Evolutionary conservation across 2,797 vertebrate genomes (phyloP).

Genomic region (Pseudopleuronectes americanus): DNA sequence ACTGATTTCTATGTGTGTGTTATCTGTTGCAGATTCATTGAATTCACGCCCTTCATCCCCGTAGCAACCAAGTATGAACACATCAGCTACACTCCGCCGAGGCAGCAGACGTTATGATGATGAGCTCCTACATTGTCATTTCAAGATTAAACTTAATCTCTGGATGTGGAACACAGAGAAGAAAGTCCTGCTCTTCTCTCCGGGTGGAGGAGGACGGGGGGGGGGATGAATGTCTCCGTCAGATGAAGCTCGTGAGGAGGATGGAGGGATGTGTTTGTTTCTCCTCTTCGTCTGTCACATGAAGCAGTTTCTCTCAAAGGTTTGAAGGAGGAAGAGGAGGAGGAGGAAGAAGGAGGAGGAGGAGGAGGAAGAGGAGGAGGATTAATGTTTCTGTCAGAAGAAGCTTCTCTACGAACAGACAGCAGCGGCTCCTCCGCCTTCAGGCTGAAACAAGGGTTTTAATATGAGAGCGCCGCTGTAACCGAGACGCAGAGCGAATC

Average conservation of each 20-base stretch:
- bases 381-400: slow-evolving; percentile 76
- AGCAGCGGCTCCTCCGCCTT: slow-evolving; percentile 67
- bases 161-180: background rate
- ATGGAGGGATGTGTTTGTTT: slow-evolving; percentile 40
- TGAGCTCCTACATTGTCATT: background rate
- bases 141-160: background rate
- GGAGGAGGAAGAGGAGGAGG: slow-evolving; percentile 60
- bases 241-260: slow-evolving; percentile 50
- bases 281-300: slow-evolving; percentile 22
- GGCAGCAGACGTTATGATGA: too few species aligned
- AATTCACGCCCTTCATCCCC: too few species aligned
- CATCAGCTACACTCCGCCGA: too few species aligned
- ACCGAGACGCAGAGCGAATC: slow-evolving; percentile 40
- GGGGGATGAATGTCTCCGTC: slow-evolving; percentile 46
- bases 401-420: slow-evolving; percentile 73
- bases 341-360: slow-evolving; percentile 43
- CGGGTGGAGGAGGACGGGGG: slow-evolving; percentile 20
- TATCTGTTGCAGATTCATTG: too few species aligned
- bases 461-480: slow-evolving; percentile 60
- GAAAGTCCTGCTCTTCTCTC: background rate
- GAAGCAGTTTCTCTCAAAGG: slow-evolving; percentile 58
- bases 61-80: too few species aligned
- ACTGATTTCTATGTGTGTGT: too few species aligned
- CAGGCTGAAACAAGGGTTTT: slow-evolving; percentile 62
- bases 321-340: slow-evolving; percentile 31